phyloP scores from a whole-genome alignment of 2,888 invertebrate species.

The Diloba caeruleocephala region DNA sequence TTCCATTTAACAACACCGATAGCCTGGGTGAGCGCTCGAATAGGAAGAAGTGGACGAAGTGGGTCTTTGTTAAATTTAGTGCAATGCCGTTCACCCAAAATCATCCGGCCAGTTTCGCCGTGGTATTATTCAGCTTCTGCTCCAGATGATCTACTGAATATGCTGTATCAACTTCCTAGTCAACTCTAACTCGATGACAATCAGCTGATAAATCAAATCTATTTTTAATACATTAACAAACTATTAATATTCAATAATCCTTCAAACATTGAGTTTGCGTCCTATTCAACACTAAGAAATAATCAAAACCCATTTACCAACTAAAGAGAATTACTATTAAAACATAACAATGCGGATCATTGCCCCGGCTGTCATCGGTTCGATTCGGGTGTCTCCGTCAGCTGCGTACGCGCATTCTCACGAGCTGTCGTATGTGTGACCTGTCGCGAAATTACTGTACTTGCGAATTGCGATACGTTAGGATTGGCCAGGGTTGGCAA shows the following conservation, averaged over 20 bases:
- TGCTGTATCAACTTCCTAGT: too few species aligned
- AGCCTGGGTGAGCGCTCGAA: too few species aligned
- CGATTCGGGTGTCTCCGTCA: slow-evolving; percentile 50
- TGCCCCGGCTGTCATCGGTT: slow-evolving; percentile 50
- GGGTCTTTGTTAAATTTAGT: too few species aligned
- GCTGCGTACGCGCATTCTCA: slow-evolving; percentile 55
- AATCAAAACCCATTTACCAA: slow-evolving; percentile 48
- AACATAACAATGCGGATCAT: slow-evolving; percentile 46
- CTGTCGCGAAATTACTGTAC: slow-evolving; percentile 50
- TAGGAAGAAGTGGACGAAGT: too few species aligned
- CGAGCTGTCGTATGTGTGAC: slow-evolving; percentile 53
- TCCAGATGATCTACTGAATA: too few species aligned
- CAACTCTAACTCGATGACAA: slow-evolving; percentile 8
- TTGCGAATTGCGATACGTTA: slow-evolving; percentile 45
- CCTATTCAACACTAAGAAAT: slow-evolving; percentile 18
- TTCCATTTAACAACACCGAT: too few species aligned
- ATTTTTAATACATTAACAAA: slow-evolving; percentile 49
- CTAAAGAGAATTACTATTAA: slow-evolving; percentile 45
- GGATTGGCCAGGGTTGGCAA: slow-evolving; percentile 39
- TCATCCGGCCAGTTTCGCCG: too few species aligned
- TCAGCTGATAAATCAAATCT: slow-evolving; percentile 17
- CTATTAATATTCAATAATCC: slow-evolving; percentile 21
- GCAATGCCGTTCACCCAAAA: too few species aligned
- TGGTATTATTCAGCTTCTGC: too few species aligned
- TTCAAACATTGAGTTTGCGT: slow-evolving; percentile 26